Evolutionary conservation across 64 coral and sea anemone genomes (phyloP).

Genomic region (Cladopsammia gracilis): DNA sequence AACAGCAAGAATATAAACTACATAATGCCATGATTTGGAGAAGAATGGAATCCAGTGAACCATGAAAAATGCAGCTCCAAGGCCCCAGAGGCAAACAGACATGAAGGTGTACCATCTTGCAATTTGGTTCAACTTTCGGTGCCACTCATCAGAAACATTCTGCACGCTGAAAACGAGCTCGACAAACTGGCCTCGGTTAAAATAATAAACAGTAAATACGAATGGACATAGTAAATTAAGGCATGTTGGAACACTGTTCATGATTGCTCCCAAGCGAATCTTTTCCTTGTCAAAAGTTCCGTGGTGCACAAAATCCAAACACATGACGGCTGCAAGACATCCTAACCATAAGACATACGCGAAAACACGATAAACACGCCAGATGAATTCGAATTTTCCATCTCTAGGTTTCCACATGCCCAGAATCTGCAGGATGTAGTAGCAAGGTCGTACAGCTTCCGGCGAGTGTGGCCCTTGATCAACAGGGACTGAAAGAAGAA

Average conservation of each 20-base stretch:
- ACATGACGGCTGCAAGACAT: slow-evolving; percentile 62
- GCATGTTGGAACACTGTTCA: slow-evolving; percentile 73
- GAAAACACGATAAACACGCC: slow-evolving; percentile 43
- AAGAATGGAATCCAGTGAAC: slow-evolving; percentile 81
- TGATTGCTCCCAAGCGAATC: slow-evolving; percentile 60
- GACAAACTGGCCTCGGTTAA: slow-evolving; percentile 68
- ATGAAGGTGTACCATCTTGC: slow-evolving; percentile 41
- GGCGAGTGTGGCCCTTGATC: neutral
- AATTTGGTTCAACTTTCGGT: slow-evolving; percentile 36
- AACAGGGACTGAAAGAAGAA: neutral
- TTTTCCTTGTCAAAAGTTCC: slow-evolving; percentile 58
- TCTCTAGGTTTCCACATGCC: slow-evolving; percentile 70
- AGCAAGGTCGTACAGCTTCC: slow-evolving; percentile 44
- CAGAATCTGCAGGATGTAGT: slow-evolving; percentile 52
- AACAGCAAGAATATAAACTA: slow-evolving; percentile 33
- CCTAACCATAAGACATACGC: slow-evolving; percentile 63
- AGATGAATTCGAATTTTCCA: slow-evolving; percentile 37
- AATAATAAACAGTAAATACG: slow-evolving; percentile 67
- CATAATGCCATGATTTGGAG: slow-evolving; percentile 68
- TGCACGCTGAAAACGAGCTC: slow-evolving; percentile 76
- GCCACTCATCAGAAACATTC: slow-evolving; percentile 16
- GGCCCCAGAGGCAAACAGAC: slow-evolving; percentile 55
- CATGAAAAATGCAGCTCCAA: slow-evolving; percentile 63
- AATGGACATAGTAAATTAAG: slow-evolving; percentile 65
- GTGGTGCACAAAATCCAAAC: slow-evolving; percentile 84